Evolutionary conservation across 2,113 vertebrate species (phyloP), one percentile per base, ranked within the genome.

Genomic region (Podarcis muralis): DNA sequence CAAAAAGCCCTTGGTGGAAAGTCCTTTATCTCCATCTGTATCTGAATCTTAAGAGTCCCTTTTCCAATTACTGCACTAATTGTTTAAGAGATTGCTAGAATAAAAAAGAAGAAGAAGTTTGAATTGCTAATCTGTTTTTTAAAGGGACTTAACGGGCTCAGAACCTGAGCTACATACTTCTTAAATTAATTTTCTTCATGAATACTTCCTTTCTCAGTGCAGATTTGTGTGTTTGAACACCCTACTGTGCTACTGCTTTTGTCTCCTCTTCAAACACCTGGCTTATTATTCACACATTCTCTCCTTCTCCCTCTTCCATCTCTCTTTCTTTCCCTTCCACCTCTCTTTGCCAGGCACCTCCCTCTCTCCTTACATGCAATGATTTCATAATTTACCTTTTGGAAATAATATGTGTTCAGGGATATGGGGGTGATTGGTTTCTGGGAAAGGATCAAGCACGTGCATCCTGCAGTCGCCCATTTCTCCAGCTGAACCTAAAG

Each of bases 141-240:
- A 94, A 97, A 97, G 94, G 93, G 94, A 93, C 94, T 95, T 95
- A 94, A 66, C 83, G 89, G 93, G 86, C 92, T 95, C 93, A 93
- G 93, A 96, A 94, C 91, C 92, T 89, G 92, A 96, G 92, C 96
- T 93, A 94, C 96, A 96, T 96, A 96, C 96, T 96, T 96, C 94
- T 95, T 96, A 97, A 96, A 96, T 96, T 96, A 96, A 96, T 97
- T 97, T 97, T 96, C 96, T 97, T 95, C 92, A 88, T 96, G 96
- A 97, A 97, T 96, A 96, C 95, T 95, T 95, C 69, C 93, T 92
- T 94, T 94, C 95, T 95, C 90, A 94, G 95, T 94, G 91, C 93
- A 93, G 92, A 96, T 94, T 97, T 94, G 91, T 93, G 95, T 95
- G 91, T 92, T 89, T 87, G 86, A 93, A 94, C 92, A 92, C 94